Evolutionary conservation across 2,888 invertebrate genomes (phyloP), one percentile per base, ranked within the genome.

Genomic region (Drosophila pegasa): DNA sequence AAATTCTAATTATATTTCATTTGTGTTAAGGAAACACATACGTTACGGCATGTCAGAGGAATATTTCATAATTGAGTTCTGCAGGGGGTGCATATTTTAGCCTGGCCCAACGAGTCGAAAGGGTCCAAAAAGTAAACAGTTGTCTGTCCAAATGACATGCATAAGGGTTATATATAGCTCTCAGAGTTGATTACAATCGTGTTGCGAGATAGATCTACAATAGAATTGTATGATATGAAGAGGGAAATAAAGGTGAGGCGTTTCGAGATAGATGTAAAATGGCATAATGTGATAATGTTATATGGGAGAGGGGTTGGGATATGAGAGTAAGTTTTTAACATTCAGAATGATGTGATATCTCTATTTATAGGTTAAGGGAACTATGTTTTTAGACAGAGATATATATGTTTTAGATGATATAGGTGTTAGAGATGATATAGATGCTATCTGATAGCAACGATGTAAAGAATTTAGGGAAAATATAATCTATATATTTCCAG

Each of bases 51-150:
- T 56, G 25, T 48, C 25, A 27, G 16, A 31, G 31, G 61, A 31
- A 66, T 65, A 71, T 66, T 61, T 61, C 45, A 58, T 74, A 77
- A 74, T 77, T 66, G 47, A 57, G 25, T 61, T 61, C 37, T n/a
- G 35, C n/a, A 18, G 47, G 73, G 74, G 78, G 60, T 77, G 72
- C 60, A 77, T 66, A 65, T 76, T 60, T 71, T 40, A 54, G 50
- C 47, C 27, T 12, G 27, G 29, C 16, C 22, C n/a, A 29, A 51
- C 61, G 58, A 31, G 14, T 1, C 12, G 25, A 37, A 51, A 12
- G 35, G 35, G 22, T 37, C n/a, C 31, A 52, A 25, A 72, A 50
- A 40, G 31, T 38, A 18, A 27, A 47, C 45, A 47, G 52, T 63
- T 66, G 6, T 48, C 33, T 12, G 33, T 31, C 33, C 0, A 40